Base-by-base conservation (phyloP, 1,140 invertebrate genomes). In the Rhagoletis zephyria region DNA sequence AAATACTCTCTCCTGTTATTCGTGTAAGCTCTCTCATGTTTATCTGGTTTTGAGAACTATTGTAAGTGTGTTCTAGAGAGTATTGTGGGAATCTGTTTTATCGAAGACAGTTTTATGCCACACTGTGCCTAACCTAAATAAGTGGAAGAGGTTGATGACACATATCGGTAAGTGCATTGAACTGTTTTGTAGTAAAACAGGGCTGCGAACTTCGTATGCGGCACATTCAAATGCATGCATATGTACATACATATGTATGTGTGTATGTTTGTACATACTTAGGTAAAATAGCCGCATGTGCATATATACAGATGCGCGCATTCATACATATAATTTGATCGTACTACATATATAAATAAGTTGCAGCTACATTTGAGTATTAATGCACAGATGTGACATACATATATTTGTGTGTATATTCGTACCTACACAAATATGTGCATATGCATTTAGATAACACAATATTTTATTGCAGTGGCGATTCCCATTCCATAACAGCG, bases 131-230 rank as follows among this genome's bases (percentile, higher is more conserved):
- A 89, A 90, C 90, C 90, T 88, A 91, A 90, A 89, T 91, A 89
- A 87, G 87, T 77, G 85, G 64, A 70, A 70, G 88, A 90, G 91
- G 91, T 92, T 92, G 91, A 91, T 92, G 91, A 90, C 90, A 90
- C 65, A 92, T 92, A 90, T 92, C 89, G 90, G 90, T 90, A 90
- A 89, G 91, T 91, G 90, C 91, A 90, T 89, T 92, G 91, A 92
- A 92, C 91, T 90, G 85, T 88, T 85, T 85, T 42, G 12, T 42
- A 30, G 42, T 60, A 19, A 61, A 40, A 85, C 85, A 63, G 40
- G 19, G 60, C 56, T 85, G 85, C 56, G 85, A 85, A 63, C 40
- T 61, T 56, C 30, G 16, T 30, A 61, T 42, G 60, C 60, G 1
- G 30, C 45, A 51, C 6, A 85, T 40, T 59, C 6, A 19, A n/a